These are phyloP conservation scores for Ctenopoma kingsleyae DNA, from an alignment of 2,797 vertebrate species.

Conservation along the genomic window DNA sequence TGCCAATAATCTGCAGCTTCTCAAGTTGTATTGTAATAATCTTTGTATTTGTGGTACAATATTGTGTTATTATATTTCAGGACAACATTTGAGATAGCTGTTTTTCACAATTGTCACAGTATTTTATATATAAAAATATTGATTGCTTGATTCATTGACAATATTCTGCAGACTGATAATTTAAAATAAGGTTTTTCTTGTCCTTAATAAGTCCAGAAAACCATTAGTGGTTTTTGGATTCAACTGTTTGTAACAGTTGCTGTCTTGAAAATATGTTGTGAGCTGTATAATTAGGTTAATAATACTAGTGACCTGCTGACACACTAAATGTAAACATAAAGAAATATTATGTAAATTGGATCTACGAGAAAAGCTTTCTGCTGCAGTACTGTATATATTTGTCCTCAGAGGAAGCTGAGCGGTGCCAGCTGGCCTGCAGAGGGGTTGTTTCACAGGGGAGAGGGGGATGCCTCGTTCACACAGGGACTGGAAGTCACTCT, in stretches of 20 bases:
- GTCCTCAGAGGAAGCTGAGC: conserved; percentile 66
- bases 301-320: conserved; percentile 19
- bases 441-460: conserved; percentile 63
- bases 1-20: too few species aligned
- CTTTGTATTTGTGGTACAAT: too few species aligned
- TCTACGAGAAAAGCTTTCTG: conserved; percentile 29
- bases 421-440: conserved; percentile 75
- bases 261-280: not conserved
- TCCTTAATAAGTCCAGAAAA: not conserved
- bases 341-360: conserved; percentile 35
- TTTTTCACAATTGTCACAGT: not conserved
- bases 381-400: conserved; percentile 44
- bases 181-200: too few species aligned
- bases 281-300: not conserved
- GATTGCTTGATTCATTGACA: not conserved
- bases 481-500: conserved; percentile 66
- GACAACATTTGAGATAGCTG: not conserved
- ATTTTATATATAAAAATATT: not conserved
- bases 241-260: not conserved
- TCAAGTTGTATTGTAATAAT: too few species aligned
- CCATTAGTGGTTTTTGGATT: conserved; percentile 1
- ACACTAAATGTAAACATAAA: conserved; percentile 30
- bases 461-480: conserved; percentile 67
- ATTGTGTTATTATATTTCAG: not conserved
- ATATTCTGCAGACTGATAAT: too few species aligned